Evolutionary conservation across 2,113 vertebrate species (phyloP), one percentile per base, ranked within the genome.

Genomic region (Paedocypris sp.): DNA sequence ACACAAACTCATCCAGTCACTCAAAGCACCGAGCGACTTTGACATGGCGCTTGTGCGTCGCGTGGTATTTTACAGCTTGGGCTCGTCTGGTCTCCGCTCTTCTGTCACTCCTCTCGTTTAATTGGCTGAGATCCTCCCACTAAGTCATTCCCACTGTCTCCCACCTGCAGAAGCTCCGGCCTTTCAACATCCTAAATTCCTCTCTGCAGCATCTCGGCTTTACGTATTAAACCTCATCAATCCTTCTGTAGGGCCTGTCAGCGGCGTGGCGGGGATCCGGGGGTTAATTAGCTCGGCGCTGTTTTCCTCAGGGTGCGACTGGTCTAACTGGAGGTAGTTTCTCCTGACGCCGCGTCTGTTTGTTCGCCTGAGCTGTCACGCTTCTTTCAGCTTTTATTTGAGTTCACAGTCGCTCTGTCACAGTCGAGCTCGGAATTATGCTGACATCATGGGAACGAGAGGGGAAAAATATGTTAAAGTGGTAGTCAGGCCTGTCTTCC

Each of bases 21-120:
- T 48, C 60, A 73, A 75, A 76, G 72, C 73, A 72, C 75, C 18
- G 50, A 41, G 31, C 29, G 53, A 42, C 53, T 57, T 23, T 20
- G 56, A 20, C 46, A 16, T 43, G 47, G 41, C 22, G 45, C 18
- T 4, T 49, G 28, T 42, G 49, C 52, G 32, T 36, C 52, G 61
- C 16, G 61, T 50, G n/a, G 20, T 19, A 32, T 31, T 18, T 62
- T 61, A 16, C 38, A 28, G 41, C 7, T 19, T 32, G 18, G 13
- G 18, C 18, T 50, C 31, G 20, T n/a, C 18, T 20, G 11, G 68
- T 58, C 54, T 62, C 69, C 45, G 47, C 52, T 53, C 33, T 3
- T 67, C 73, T 79, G 78, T 79, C 77, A 73, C 66, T 78, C 76
- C 69, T 59, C 59, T 50, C 67, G 8, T 71, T 73, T 79, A 85